Conservation (phyloP, 2,113 vertebrate genomes). For the Riparia riparia region DNA sequence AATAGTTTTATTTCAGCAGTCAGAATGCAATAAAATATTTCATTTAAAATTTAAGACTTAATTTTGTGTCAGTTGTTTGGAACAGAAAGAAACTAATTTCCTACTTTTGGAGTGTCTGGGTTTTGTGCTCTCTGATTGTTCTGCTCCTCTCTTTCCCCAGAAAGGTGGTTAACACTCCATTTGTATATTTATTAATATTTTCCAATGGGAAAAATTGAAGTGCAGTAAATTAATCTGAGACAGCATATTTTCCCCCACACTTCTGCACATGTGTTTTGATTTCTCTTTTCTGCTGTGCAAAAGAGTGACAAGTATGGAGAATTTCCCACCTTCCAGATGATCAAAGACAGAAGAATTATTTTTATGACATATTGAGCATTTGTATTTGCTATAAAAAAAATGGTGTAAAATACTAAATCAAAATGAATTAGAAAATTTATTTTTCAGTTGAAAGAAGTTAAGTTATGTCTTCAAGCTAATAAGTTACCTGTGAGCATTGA, state of each 20-base stretch:
- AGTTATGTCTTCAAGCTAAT: background rate
- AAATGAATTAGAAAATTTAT: background rate
- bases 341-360: conserved; percentile 27
- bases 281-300: conserved; percentile 10
- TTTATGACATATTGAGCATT: background rate
- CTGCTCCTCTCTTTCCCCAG: background rate
- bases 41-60: background rate
- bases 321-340: background rate
- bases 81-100: background rate
- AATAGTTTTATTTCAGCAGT: background rate
- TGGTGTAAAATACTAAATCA: background rate
- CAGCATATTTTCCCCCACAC: conserved; percentile 12
- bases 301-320: conserved; percentile 4
- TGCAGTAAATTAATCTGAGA: conserved; percentile 9
- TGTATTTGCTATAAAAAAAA: conserved; percentile 16
- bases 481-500: background rate
- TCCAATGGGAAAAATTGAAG: conserved; percentile 37
- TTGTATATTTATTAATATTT: conserved; percentile 52
- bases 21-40: background rate
- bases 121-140: background rate
- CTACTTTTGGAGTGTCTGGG: background rate
- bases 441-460: background rate
- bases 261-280: conserved; percentile 41
- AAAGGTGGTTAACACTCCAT: conserved; percentile 27
- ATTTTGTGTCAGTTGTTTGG: background rate